These are phyloP conservation scores for Xiphophorus hellerii DNA, from an alignment of 2,113 vertebrate genomes.

Conservation along the genomic window DNA sequence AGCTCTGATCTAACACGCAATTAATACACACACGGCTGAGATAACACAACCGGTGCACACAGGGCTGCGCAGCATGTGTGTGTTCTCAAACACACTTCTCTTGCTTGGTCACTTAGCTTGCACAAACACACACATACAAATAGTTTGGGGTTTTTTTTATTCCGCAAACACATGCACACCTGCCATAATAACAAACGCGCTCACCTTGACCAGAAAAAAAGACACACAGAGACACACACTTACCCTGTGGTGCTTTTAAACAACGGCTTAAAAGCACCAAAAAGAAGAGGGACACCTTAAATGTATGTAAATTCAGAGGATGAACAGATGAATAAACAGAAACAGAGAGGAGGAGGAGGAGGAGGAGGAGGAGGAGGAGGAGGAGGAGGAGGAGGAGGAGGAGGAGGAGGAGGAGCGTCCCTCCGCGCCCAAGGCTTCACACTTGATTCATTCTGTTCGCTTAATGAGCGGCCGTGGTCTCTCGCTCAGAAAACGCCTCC, in stretches of 20 bases:
- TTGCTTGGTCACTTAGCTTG: conserved; percentile 73
- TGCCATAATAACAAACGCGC: conserved; percentile 37
- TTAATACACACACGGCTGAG: conserved; percentile 91
- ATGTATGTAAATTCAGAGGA: conserved; percentile 37
- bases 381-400: background rate
- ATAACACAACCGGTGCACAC: conserved; percentile 80
- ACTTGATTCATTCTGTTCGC: conserved; percentile 94
- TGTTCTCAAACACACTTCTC: conserved; percentile 60
- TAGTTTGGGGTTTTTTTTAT: conserved; percentile 47
- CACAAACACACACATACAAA: conserved; percentile 84
- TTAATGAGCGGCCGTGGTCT: conserved; percentile 91
- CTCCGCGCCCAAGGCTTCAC: conserved; percentile 85
- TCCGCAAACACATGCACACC: conserved; percentile 73
- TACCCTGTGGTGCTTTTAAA: conserved; percentile 30
- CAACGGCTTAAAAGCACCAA: conserved; percentile 24
- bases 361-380: background rate
- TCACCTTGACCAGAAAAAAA: conserved; percentile 45
- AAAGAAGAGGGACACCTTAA: conserved; percentile 24
- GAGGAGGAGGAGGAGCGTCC: conserved; percentile 58
- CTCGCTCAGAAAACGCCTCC: conserved; percentile 80
- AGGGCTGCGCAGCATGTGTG: conserved; percentile 13
- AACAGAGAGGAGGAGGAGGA: conserved; percentile 16
- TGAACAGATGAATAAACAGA: conserved; percentile 58
- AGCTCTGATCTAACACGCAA: conserved; percentile 93
- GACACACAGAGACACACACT: conserved; percentile 36